These are phyloP conservation scores for Crossaster papposus DNA, from an alignment of 53 echinoderm and acorn worm genomes.

Conservation along the genomic window DNA sequence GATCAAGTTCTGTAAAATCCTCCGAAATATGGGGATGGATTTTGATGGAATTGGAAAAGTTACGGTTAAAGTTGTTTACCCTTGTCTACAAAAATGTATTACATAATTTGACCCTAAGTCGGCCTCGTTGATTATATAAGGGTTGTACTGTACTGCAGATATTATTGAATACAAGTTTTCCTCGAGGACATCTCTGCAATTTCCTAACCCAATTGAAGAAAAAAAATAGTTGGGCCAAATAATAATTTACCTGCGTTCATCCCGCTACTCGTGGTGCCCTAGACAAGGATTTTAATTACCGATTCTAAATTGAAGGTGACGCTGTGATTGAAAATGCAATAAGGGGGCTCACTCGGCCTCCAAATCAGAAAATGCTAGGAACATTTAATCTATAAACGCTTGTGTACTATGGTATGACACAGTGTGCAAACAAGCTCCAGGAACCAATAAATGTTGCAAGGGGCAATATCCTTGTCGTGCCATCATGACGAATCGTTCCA, in stretches of 20 bases:
- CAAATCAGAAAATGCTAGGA: background rate
- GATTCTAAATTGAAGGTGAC: constrained; percentile 35
- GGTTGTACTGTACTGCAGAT: background rate
- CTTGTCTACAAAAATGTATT: background rate
- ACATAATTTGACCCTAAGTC: background rate
- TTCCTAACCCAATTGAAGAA: background rate
- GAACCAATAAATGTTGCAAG: background rate
- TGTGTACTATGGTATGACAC: background rate
- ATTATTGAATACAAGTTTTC: background rate
- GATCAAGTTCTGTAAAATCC: too few relatives aligned
- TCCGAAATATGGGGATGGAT: too few relatives aligned
- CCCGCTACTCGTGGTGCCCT: background rate
- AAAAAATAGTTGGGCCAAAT: background rate
- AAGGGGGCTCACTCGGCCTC: background rate
- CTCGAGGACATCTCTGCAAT: background rate
- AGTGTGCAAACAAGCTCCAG: background rate
- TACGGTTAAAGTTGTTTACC: background rate
- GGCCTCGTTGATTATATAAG: constrained; percentile 1
- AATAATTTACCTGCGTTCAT: constrained; percentile 9
- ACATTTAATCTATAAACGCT: background rate
- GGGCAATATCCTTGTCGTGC: too few relatives aligned
- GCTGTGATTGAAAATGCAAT: constrained; percentile 52
- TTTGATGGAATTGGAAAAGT: background rate
- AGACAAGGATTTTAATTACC: constrained; percentile 56
- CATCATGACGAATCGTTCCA: too few relatives aligned